Base-by-base conservation (phyloP, 2,113 vertebrate genomes). In the Helogale parvula region DNA sequence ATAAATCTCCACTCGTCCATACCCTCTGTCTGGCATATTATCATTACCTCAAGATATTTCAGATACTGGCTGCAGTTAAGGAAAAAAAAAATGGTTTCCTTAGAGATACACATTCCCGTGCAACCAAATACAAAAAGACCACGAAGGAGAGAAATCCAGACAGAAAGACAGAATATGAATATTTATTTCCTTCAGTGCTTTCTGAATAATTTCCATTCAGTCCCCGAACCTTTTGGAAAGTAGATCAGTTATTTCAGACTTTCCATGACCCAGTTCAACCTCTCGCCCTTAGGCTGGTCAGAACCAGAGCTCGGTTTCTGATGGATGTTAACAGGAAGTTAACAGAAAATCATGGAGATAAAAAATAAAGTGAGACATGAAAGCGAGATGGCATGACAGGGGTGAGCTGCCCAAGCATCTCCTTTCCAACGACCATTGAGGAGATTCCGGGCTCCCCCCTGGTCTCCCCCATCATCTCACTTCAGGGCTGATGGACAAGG, bases 31-130 rank as follows among this genome's bases (percentile, higher is more conserved):
- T 93, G 57, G 41, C 79, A 84, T 89, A 84, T 96, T 94, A 72
- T 96, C 50, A 86, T 97, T 89, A 97, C 29, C n/a, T 90, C 96
- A 95, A 93, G 84, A 72, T 95, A 94, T 97, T 90, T 97, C 57
- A 90, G 72, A 52, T 82, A 77, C 66, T 88, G 68, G 14, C 81
- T 95, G 17, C 2, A 52, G 54, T 77, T 95, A 72, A 47, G 45
- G 10, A 65, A 27, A 50, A 83, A 84, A 90, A 71, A 80, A 91
- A 85, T 38, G 14, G 12, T 68, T 96, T 88, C 79, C 89, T 96
- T 87, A 95, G 86, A 92, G 72, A 86, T 81, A 69, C 1, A 89
- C 21, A 96, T 95, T 86, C 69, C 85, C 83, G 90, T 96, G 85
- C 96, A 97, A 89, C 63, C 68, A 92, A 94, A 80, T 84, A 94